Conservation (phyloP, 2,888 invertebrate species). For the Cheilosia urbana region DNA sequence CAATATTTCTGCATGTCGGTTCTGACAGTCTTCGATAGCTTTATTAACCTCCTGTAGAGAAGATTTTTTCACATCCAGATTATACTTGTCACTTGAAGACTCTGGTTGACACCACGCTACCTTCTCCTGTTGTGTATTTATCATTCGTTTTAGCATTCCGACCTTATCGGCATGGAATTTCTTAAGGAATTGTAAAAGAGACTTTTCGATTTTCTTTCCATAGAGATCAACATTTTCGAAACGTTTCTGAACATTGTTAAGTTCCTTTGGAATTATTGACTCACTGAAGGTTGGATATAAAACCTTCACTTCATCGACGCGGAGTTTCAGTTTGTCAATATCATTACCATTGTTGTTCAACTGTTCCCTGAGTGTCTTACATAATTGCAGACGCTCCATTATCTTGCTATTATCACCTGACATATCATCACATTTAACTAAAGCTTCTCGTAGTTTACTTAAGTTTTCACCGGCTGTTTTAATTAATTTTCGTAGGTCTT, state of each 20-base stretch:
- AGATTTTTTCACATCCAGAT: conserved; percentile 94
- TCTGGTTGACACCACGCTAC: conserved; percentile 96
- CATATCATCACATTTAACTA: conserved; percentile 95
- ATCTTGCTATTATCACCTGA: conserved; percentile 94
- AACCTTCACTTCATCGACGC: conserved; percentile 89
- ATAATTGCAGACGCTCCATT: conserved; percentile 90
- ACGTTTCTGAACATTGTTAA: conserved; percentile 92
- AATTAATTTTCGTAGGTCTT: conserved; percentile 88
- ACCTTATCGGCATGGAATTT: conserved; percentile 94
- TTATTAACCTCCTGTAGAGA: conserved; percentile 90
- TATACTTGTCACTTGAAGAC: conserved; percentile 94
- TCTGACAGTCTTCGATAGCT: conserved; percentile 89
- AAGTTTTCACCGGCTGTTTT: conserved; percentile 89
- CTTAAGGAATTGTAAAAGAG: conserved; percentile 91
- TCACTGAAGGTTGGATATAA: conserved; percentile 91
- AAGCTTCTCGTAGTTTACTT: conserved; percentile 90
- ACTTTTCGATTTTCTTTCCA: conserved; percentile 92
- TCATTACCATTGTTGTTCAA: conserved; percentile 88
- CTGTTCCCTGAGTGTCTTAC: conserved; percentile 89
- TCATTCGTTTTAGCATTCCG: conserved; percentile 91
- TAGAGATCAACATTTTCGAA: conserved; percentile 91
- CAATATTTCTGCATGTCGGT: conserved; percentile 87
- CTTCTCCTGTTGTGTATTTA: conserved; percentile 93
- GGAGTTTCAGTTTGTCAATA: conserved; percentile 88
- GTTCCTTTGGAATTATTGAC: conserved; percentile 91